Percentiles rank a stretch among this genome's conserved stretches.
phyloP scores from a whole-genome alignment of 2,888 invertebrate genomes.

The Onthophagus sagittarius region DNA sequence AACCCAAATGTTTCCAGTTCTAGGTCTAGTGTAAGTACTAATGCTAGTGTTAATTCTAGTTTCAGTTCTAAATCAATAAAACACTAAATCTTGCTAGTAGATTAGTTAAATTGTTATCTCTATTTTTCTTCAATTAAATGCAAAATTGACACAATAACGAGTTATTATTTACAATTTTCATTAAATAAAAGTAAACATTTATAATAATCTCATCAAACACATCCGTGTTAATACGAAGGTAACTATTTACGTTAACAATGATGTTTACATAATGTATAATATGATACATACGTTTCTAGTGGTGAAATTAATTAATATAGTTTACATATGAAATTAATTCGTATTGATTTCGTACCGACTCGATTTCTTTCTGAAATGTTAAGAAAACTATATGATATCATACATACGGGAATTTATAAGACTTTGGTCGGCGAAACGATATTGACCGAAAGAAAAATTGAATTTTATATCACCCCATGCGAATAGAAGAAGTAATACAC shows the following conservation, averaged over 20 bases:
- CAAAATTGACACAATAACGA: too few relatives aligned
- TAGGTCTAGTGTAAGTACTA: too few relatives aligned
- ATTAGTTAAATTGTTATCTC: too few relatives aligned
- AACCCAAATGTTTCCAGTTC: too few relatives aligned
- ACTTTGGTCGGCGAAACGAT: background rate
- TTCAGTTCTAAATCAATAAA: too few relatives aligned
- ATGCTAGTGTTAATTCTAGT: too few relatives aligned
- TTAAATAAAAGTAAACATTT: background rate
- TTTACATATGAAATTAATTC: background rate
- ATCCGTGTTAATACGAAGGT: background rate
- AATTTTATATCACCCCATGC: slow-evolving; percentile 9
- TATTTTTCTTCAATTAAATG: too few relatives aligned
- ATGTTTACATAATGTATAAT: background rate
- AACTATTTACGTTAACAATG: background rate
- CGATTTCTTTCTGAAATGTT: too few relatives aligned
- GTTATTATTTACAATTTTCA: background rate
- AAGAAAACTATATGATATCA: too few relatives aligned
- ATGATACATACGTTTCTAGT: background rate
- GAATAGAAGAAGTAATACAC: slow-evolving; percentile 14
- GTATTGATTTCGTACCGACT: background rate
- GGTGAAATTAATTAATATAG: background rate
- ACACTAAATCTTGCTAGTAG: too few relatives aligned
- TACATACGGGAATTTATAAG: background rate
- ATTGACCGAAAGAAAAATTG: slow-evolving; percentile 10
- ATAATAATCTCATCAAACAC: background rate